Evolutionary conservation across 2,888 invertebrate species (phyloP), one percentile per base, ranked within the genome.

Genomic region (Malthinus flaveolus): DNA sequence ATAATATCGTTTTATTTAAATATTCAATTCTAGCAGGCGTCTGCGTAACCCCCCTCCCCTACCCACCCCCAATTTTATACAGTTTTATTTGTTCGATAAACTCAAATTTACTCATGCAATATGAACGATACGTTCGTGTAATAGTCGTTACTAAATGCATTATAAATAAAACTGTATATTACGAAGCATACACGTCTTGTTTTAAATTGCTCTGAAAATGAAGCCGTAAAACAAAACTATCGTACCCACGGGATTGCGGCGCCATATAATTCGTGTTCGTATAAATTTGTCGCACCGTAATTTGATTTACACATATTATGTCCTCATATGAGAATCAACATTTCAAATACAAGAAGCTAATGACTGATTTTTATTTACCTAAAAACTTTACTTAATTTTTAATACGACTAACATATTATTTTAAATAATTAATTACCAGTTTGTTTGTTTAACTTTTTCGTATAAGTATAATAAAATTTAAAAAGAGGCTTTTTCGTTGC

Each of bases 281-380:
- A 12, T 34, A 53, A 42, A 32, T 46, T 23, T 13, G 36, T 49
- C 56, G 58, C 58, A 59, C 53, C 32, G 48, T 44, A 59, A 61
- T 48, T 32, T 61, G 62, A 63, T 59, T 59, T 59, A 53, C 39
- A 51, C 65, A 59, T 65, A n/a, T n/a, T n/a, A 65, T 65, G 65
- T 51, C 45, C 36, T 50, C 65, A 65, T 65, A 65, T 59, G 65
- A 46, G 62, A 55, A 53, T 59, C 63, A 60, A 62, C 62, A 23
- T 51, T 56, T 51, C 34, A 33, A 56, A 45, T 47, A 49, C 59
- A 56, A 56, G 42, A 34, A 59, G 42, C 44, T 55, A 32, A 23
- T 42, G 42, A 34, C 45, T 51, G 51, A 10, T 35, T 39, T 13
- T 52, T 46, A 23, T 53, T 53, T 53, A 46, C 45, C 46, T 46